Evolutionary conservation across 2,888 invertebrate species (phyloP).

Genomic region (Pollenia griseotomentosa): DNA sequence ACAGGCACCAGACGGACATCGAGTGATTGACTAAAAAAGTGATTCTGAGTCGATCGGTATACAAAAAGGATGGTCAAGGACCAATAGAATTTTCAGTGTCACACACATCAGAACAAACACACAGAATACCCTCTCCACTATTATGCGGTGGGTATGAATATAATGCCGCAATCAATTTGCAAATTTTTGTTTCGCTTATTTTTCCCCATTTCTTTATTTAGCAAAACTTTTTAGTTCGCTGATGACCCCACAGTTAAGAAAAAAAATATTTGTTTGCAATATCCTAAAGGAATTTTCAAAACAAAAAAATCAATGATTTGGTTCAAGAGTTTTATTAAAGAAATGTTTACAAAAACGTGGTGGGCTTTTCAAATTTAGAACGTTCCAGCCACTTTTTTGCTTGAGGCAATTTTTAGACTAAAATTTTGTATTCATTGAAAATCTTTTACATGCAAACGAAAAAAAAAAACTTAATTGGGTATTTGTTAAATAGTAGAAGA

Average conservation of each 20-base stretch:
- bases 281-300: slow-evolving; percentile 17
- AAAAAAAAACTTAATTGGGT: neutral
- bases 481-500: neutral
- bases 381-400: neutral
- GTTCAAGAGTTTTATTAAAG: neutral
- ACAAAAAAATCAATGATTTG: neutral
- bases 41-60: too few relatives aligned
- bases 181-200: neutral
- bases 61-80: too few relatives aligned
- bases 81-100: too few relatives aligned
- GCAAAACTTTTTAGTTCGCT: neutral
- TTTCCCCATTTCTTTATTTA: neutral
- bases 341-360: slow-evolving; percentile 2
- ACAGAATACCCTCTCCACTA: too few relatives aligned
- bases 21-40: too few relatives aligned
- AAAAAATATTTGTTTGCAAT: slow-evolving; percentile 19
- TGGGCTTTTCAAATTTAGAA: slow-evolving; percentile 12
- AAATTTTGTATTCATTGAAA: slow-evolving; percentile 15
- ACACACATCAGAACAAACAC: too few relatives aligned
- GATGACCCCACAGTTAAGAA: slow-evolving; percentile 21
- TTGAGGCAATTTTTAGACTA: neutral
- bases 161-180: slow-evolving; percentile 61
- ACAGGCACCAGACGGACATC: too few relatives aligned
- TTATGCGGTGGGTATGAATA: too few relatives aligned
- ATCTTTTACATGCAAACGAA: neutral